phyloP scores from a whole-genome alignment of 2,888 invertebrate genomes.

The Criorhina ranunculi region DNA sequence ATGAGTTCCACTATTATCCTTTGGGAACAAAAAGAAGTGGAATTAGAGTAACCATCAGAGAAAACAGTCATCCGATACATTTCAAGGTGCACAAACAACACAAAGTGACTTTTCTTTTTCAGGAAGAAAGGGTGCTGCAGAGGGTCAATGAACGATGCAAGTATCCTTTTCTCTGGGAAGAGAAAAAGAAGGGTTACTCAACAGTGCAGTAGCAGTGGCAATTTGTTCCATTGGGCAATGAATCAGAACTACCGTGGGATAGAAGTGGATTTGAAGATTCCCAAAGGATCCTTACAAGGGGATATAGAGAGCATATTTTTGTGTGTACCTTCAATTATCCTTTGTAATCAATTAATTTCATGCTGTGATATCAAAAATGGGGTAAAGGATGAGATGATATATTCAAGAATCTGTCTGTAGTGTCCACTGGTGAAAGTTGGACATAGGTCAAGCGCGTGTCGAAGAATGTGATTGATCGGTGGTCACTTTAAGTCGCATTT shows the following conservation, averaged over 20 bases:
- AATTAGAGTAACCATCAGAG: conserved; percentile 51
- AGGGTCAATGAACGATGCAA: conserved; percentile 66
- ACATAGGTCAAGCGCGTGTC: conserved; percentile 70
- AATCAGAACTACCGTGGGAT: conserved; percentile 72
- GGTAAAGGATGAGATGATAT: conserved; percentile 26
- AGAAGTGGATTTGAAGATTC: conserved; percentile 58
- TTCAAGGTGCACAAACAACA: conserved; percentile 53
- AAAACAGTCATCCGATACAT: conserved; percentile 70
- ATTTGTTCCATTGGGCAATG: conserved; percentile 72
- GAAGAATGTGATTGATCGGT: conserved; percentile 50
- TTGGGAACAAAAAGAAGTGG: conserved; percentile 34
- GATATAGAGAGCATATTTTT: conserved; percentile 5
- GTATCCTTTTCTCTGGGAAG: conserved; percentile 48
- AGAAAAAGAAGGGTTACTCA: conserved; percentile 45
- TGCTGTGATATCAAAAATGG: conserved; percentile 78
- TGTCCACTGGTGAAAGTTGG: conserved; percentile 32
- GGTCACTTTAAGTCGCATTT: conserved; percentile 25
- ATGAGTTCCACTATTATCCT: conserved; percentile 48
- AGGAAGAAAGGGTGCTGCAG: conserved; percentile 32
- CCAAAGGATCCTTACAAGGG: conserved; percentile 26
- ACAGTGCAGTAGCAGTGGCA: conserved; percentile 30
- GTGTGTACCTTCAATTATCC: conserved; percentile 67
- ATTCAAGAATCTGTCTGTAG: conserved; percentile 11
- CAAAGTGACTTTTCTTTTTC: conserved; percentile 40
- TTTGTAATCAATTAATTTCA: conserved; percentile 82